Percentiles rank a stretch among this genome's conserved stretches.
phyloP scores from a whole-genome alignment of 2,888 invertebrate genomes.

The Himalopsyche kuldschensis region DNA sequence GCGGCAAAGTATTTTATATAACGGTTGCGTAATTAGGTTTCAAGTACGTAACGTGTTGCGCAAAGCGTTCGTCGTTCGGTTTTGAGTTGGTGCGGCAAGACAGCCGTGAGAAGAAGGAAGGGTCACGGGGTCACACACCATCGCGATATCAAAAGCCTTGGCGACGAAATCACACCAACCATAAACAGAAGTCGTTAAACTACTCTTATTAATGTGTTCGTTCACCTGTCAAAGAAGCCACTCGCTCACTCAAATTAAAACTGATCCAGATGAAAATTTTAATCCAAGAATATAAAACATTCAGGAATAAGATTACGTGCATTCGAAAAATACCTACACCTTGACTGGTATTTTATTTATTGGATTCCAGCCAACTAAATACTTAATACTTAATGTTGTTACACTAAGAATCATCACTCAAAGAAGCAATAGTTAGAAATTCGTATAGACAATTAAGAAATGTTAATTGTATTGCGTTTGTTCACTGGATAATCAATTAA shows the following conservation, averaged over 20 bases:
- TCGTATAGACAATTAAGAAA: too few species aligned
- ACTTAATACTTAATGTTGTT: too few species aligned
- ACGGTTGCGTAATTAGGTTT: conserved; percentile 22
- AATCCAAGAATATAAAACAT: too few species aligned
- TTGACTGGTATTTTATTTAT: too few species aligned
- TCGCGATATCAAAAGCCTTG: neutral
- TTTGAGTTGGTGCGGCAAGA: neutral
- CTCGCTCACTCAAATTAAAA: neutral
- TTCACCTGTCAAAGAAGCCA: neutral
- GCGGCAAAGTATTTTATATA: conserved; percentile 15
- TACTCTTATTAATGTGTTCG: neutral
- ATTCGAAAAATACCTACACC: too few species aligned
- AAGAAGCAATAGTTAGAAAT: too few species aligned
- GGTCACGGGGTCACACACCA: conserved; percentile 8
- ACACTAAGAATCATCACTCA: too few species aligned
- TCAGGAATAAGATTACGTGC: too few species aligned
- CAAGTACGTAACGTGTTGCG: conserved; percentile 16
- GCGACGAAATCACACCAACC: neutral
- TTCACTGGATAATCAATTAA: too few species aligned
- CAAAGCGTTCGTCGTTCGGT: neutral
- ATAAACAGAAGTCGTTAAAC: neutral
- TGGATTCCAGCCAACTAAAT: too few species aligned
- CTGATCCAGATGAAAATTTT: neutral
- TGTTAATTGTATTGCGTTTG: too few species aligned
- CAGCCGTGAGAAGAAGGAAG: conserved; percentile 13